Evolutionary conservation across 2,888 invertebrate species (phyloP).

Genomic region (Chrysolina americana): DNA sequence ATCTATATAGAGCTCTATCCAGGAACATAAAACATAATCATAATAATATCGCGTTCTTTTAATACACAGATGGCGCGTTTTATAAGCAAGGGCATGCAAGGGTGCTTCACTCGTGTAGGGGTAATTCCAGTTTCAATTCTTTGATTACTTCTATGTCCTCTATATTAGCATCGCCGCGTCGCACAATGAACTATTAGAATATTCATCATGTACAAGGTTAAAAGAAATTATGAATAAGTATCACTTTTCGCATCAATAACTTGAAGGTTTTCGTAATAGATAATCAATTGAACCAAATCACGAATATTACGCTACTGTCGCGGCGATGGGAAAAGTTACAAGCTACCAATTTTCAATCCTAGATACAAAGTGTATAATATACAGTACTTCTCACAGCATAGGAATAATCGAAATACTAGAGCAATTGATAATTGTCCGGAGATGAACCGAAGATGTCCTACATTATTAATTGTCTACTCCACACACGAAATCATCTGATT

Average conservation of each 20-base stretch:
- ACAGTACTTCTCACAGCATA: too few species aligned
- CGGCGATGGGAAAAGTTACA: too few species aligned
- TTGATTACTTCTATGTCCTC: not conserved
- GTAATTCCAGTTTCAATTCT: conserved; percentile 3
- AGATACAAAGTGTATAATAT: too few species aligned
- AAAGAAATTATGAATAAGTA: not conserved
- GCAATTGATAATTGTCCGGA: too few species aligned
- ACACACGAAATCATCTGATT: too few species aligned
- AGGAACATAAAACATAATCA: conserved; percentile 41
- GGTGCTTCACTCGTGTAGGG: conserved; percentile 15
- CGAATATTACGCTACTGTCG: too few species aligned
- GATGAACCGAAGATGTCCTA: too few species aligned
- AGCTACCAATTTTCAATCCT: too few species aligned
- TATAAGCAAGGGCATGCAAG: conserved; percentile 39
- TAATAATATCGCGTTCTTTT: conserved; percentile 49
- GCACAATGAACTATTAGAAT: not conserved
- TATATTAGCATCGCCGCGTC: not conserved
- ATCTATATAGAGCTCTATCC: conserved; percentile 1
- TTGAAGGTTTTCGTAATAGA: too few species aligned
- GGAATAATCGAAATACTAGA: too few species aligned
- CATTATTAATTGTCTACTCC: too few species aligned
- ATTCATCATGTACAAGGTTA: not conserved
- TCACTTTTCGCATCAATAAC: conserved; percentile 7
- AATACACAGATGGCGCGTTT: conserved; percentile 48
- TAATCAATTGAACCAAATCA: too few species aligned